A percentile compares a stretch with the other conserved stretches of the same genome.
Evolutionary conservation across 2,113 vertebrate genomes (phyloP).

Genomic region (Glaucidium brasilianum): DNA sequence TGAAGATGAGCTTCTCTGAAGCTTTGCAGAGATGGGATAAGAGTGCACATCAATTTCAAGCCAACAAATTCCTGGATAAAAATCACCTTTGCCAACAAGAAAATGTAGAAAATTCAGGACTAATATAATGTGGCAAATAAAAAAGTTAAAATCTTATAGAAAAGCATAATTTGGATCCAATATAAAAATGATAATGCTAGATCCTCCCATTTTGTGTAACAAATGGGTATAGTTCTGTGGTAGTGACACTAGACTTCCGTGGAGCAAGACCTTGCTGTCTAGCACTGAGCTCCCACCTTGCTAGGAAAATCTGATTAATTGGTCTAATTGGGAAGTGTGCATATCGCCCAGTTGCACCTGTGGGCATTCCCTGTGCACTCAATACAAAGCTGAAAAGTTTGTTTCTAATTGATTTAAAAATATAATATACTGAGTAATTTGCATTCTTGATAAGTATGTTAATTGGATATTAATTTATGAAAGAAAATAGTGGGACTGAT

Average conservation of each 20-base stretch:
- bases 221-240: background rate
- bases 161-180: background rate
- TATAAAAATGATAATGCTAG: background rate
- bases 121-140: slow-evolving; percentile 43
- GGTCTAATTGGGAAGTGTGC: background rate
- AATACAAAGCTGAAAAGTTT: background rate
- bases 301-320: background rate
- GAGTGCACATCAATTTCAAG: background rate
- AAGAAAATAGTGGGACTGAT: slow-evolving; percentile 41
- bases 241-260: background rate
- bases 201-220: background rate
- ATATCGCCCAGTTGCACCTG: background rate
- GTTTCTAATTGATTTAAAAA: background rate
- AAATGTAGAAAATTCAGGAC: slow-evolving; percentile 30
- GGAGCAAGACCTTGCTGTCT: background rate
- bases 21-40: background rate
- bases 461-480: slow-evolving; percentile 66
- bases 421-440: background rate
- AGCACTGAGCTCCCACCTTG: background rate
- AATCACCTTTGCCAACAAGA: slow-evolving; percentile 68
- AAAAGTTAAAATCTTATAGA: background rate
- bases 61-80: background rate
- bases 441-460: slow-evolving; percentile 31
- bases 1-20: background rate
- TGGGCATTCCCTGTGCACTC: background rate